phyloP scores from a whole-genome alignment of 2,888 invertebrate species.

The Keiferia lycopersicella region DNA sequence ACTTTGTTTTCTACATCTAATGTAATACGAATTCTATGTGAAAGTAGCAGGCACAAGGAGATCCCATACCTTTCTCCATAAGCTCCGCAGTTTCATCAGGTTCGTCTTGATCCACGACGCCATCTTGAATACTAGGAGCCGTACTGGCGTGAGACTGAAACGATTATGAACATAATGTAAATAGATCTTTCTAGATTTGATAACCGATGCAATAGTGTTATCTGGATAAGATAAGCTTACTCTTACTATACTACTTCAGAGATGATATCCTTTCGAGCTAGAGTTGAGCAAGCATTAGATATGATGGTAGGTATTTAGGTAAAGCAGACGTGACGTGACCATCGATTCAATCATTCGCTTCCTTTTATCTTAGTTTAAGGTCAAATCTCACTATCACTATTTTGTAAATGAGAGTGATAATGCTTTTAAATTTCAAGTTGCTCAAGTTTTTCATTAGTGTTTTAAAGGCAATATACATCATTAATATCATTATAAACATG shows the following conservation, averaged over 20 bases:
- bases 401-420: too few relatives aligned
- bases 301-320: too few relatives aligned
- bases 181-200: background rate
- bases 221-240: too few relatives aligned
- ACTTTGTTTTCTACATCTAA: too few relatives aligned
- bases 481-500: background rate
- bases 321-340: too few relatives aligned
- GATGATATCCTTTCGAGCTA: too few relatives aligned
- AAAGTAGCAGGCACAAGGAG: background rate
- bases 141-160: constrained; percentile 65
- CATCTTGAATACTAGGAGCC: constrained; percentile 49
- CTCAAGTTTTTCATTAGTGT: background rate
- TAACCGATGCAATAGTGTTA: too few relatives aligned
- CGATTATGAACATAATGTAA: background rate
- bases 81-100: constrained; percentile 83
- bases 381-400: too few relatives aligned
- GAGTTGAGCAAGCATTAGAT: too few relatives aligned
- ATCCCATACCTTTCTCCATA: constrained; percentile 81
- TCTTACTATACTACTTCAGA: too few relatives aligned
- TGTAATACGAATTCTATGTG: background rate
- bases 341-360: too few relatives aligned
- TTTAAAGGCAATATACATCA: background rate
- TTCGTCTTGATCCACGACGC: constrained; percentile 54
- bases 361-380: too few relatives aligned
- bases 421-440: background rate